Evolutionary conservation across 1,140 invertebrate genomes (phyloP), one percentile per base, ranked within the genome.

Genomic region (Agrypnia vestita): DNA sequence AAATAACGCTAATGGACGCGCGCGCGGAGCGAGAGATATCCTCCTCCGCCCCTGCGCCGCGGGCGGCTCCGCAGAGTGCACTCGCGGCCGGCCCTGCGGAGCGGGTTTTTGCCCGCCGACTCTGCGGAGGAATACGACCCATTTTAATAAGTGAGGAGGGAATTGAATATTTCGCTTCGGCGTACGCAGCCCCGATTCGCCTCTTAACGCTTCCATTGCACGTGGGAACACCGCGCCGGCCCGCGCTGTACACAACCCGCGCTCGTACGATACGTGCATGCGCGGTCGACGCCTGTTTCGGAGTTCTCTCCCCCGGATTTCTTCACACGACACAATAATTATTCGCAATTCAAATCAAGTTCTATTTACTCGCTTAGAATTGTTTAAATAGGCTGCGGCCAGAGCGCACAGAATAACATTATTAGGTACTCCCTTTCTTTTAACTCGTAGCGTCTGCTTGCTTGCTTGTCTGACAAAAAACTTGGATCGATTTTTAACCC

Each of bases 1-100:
- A 71, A 71, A 71, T 71, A 71, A 71, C 19, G 49, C 67, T 71
- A 71, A 71, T 71, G 67, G 67, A 71, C 67, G 67, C 49, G 67
- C 49, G 67, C 67, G 51, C 67, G 49, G 51, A 49, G 67, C 67
- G 47, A 25, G 67, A 71, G 67, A 67, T 46, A 67, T 67, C 35
- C 43, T 44, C 43, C 47, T 11, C 35, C 12, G 62, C 35, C 59
- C 21, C 21, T 13, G 15, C 15, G 46, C 46, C 3, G 64, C 15
- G 21, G 25, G 64, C 64, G 44, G 61, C 35, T 35, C 1, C 21
- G 8, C 12, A 25, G 3, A 43, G 13, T 15, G 9, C 25, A 35
- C 21, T 47, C 12, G 35, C 61, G 8, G 44, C 67, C n/a, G 46
- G 47, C 47, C 49, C 49, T 53, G 43, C 43, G 43, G 25, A 7